phyloP scores from a whole-genome alignment of 2,888 invertebrate species.

The Nematopogon swammerdamellus region DNA sequence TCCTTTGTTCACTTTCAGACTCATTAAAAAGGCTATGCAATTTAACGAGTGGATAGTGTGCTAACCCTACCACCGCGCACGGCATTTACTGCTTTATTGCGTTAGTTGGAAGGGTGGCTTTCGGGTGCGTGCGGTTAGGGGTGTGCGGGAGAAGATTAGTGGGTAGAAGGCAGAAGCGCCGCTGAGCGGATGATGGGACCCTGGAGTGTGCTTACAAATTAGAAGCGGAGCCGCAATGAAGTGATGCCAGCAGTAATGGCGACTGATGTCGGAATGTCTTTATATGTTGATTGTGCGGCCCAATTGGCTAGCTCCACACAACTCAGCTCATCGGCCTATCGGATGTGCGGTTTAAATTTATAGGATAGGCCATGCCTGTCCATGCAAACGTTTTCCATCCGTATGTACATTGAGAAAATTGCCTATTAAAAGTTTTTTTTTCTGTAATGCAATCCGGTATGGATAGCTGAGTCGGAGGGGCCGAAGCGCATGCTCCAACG shows the following conservation, averaged over 20 bases:
- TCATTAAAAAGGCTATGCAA: conserved; percentile 59
- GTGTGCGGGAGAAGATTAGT: conserved; percentile 42
- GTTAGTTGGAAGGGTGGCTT: neutral
- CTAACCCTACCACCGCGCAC: conserved; percentile 40
- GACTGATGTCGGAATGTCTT: conserved; percentile 34
- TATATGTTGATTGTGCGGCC: conserved; percentile 47
- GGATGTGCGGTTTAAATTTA: no score
- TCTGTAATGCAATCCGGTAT: no score
- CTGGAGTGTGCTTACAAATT: conserved; percentile 56
- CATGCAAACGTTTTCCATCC: no score
- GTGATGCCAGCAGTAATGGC: conserved; percentile 51
- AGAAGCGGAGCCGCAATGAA: conserved; percentile 55
- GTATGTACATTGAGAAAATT: no score
- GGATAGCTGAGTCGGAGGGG: no score
- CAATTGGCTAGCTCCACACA: no score
- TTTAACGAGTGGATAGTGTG: conserved; percentile 58
- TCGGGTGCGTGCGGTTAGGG: conserved; percentile 14
- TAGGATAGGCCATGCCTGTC: no score
- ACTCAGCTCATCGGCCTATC: no score
- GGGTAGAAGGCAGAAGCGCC: conserved; percentile 43
- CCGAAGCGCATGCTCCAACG: no score
- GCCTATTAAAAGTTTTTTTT: no score
- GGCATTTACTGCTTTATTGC: neutral
- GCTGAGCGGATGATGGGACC: conserved; percentile 55
- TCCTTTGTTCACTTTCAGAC: conserved; percentile 57